These are phyloP conservation scores for Brachynemurus nebulosus DNA, from an alignment of 2,888 invertebrate species.

Conservation along the genomic window DNA sequence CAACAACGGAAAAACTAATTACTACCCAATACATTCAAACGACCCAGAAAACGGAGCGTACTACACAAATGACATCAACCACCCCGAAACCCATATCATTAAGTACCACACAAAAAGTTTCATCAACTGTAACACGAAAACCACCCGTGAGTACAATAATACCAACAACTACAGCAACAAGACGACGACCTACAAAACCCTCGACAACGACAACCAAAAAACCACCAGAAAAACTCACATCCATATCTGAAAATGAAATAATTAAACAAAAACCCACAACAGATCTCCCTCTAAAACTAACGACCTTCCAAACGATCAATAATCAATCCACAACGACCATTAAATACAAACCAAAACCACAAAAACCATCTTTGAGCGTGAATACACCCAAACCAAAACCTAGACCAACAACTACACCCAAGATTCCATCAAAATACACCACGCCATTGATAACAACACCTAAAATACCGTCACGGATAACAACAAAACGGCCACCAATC, in stretches of 20 bases:
- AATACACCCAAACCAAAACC: conserved; percentile 3
- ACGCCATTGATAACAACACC: conserved; percentile 16
- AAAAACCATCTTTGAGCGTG: background rate
- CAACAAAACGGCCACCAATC: conserved; percentile 16
- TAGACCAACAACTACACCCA: conserved; percentile 7
- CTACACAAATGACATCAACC: no score
- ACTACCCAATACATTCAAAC: no score
- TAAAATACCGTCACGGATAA: conserved; percentile 21
- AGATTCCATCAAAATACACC: background rate
- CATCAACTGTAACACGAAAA: no score
- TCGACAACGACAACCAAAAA: conserved; percentile 5
- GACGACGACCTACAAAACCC: conserved; percentile 9
- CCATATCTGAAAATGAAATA: no score
- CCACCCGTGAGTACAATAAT: background rate
- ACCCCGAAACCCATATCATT: no score
- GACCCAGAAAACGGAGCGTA: no score
- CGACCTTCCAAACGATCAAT: conserved; percentile 6
- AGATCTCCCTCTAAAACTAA: background rate
- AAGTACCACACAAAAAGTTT: no score
- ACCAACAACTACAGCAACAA: conserved; percentile 13
- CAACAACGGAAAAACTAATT: no score
- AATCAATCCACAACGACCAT: conserved; percentile 5
- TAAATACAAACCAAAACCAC: conserved; percentile 3
- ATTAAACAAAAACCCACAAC: background rate
- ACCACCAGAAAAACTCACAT: no score